Percentiles rank a stretch among this genome's conserved stretches.
Evolutionary conservation across 2,888 invertebrate species (phyloP).

Genomic region (Rambutsinella grinnellia): DNA sequence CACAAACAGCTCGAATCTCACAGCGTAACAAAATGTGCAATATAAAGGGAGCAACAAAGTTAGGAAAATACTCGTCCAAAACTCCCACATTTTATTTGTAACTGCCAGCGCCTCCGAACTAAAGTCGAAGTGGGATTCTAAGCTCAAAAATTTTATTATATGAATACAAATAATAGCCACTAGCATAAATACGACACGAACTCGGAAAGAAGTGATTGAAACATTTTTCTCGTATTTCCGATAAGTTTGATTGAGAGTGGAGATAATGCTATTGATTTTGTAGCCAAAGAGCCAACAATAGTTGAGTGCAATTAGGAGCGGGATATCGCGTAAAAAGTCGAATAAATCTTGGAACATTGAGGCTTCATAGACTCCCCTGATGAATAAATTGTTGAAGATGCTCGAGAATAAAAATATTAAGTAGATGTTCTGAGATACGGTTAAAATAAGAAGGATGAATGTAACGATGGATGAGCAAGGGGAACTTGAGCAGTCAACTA

Average conservation of each 20-base stretch:
- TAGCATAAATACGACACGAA: too few species aligned
- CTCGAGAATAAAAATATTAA: constrained; percentile 7
- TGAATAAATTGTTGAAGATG: constrained; percentile 27
- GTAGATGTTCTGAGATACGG: constrained; percentile 9
- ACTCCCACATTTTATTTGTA: not conserved
- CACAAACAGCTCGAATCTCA: constrained; percentile 44
- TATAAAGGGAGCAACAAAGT: constrained; percentile 60
- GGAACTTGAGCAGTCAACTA: constrained; percentile 31
- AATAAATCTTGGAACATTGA: not conserved
- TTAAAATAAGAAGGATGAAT: constrained; percentile 5
- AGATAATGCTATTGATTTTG: constrained; percentile 1
- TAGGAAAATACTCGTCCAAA: not conserved
- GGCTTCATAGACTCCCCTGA: constrained; percentile 24
- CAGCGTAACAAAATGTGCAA: constrained; percentile 52
- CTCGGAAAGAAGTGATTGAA: too few species aligned
- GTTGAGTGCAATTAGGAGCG: constrained; percentile 35
- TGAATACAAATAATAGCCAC: too few species aligned
- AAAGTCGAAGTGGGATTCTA: too few species aligned
- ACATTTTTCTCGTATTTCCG: not conserved
- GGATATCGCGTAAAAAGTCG: constrained; percentile 16
- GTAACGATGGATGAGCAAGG: not conserved
- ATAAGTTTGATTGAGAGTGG: not conserved
- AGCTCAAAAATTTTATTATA: too few species aligned
- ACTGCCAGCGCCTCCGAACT: not conserved
- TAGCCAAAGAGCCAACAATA: constrained; percentile 56